A percentile compares a stretch with the other conserved stretches of the same genome.
Conservation (phyloP, 1,140 invertebrate species). For the Drosophila truncata region DNA sequence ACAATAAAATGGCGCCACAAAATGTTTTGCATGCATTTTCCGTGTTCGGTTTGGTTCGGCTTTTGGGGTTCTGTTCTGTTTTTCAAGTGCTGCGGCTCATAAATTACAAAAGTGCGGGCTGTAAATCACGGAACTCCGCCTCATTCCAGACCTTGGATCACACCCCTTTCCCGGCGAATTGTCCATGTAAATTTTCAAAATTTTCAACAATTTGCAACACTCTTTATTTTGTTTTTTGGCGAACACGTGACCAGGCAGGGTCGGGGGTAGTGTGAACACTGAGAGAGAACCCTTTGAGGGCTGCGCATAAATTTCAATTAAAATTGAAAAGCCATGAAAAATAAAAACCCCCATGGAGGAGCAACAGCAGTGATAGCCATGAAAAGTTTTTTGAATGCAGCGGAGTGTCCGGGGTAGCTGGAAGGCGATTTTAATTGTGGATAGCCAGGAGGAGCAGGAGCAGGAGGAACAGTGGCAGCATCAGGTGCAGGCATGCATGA, state of each 20-base stretch:
- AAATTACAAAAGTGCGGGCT: constrained; percentile 71
- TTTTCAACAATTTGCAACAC: constrained; percentile 81
- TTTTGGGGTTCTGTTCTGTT: constrained; percentile 26
- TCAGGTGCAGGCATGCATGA: constrained; percentile 72
- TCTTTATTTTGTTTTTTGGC: constrained; percentile 59
- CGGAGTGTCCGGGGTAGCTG: constrained; percentile 1
- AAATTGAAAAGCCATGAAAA: constrained; percentile 82
- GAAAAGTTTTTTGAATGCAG: constrained; percentile 35
- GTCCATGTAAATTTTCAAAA: constrained; percentile 73
- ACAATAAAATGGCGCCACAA: constrained; percentile 69
- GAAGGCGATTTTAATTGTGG: constrained; percentile 60
- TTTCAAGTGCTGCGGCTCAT: constrained; percentile 58
- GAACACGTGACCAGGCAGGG: constrained; percentile 60
- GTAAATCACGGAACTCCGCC: constrained; percentile 64
- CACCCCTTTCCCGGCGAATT: constrained; percentile 45
- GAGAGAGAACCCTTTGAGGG: constrained; percentile 50
- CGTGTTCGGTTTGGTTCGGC: constrained; percentile 22
- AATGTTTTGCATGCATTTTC: constrained; percentile 76
- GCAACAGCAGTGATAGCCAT: constrained; percentile 38
- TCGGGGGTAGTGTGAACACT: constrained; percentile 32
- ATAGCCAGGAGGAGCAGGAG: constrained; percentile 46
- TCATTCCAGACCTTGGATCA: constrained; percentile 14
- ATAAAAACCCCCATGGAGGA: constrained; percentile 32
- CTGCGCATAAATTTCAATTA: constrained; percentile 82
- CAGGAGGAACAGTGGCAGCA: not conserved